phyloP scores from a whole-genome alignment of 2,113 vertebrate species.

The Marmota flaviventris region DNA sequence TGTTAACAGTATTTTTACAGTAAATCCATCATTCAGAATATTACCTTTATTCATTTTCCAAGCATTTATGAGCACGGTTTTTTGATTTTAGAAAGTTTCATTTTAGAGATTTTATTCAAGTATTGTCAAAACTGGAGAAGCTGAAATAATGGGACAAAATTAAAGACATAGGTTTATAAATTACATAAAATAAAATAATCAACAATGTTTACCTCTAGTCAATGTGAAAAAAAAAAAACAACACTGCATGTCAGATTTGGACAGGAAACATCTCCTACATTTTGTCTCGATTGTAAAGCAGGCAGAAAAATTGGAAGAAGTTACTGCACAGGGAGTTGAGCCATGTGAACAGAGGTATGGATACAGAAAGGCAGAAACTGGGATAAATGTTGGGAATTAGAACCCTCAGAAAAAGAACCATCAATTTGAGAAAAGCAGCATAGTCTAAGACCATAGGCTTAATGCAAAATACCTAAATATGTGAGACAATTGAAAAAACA shows the following conservation, averaged over 20 bases:
- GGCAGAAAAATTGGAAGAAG: neutral
- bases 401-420: neutral
- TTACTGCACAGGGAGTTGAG: neutral
- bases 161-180: neutral
- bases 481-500: neutral
- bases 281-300: neutral
- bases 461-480: neutral
- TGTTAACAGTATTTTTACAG: neutral
- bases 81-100: neutral
- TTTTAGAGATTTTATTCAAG: conserved; percentile 28
- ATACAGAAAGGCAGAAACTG: neutral
- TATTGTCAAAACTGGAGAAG: neutral
- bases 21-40: neutral
- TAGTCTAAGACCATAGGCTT: neutral
- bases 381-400: neutral
- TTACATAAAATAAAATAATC: neutral
- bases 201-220: neutral
- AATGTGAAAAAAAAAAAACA: neutral
- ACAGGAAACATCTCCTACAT: neutral
- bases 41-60: neutral
- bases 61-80: neutral
- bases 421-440: neutral
- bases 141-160: neutral
- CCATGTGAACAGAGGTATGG: neutral
- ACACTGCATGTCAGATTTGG: neutral